Evolutionary conservation across 1,140 invertebrate species (phyloP).

Genomic region (Apolygus lucorum): DNA sequence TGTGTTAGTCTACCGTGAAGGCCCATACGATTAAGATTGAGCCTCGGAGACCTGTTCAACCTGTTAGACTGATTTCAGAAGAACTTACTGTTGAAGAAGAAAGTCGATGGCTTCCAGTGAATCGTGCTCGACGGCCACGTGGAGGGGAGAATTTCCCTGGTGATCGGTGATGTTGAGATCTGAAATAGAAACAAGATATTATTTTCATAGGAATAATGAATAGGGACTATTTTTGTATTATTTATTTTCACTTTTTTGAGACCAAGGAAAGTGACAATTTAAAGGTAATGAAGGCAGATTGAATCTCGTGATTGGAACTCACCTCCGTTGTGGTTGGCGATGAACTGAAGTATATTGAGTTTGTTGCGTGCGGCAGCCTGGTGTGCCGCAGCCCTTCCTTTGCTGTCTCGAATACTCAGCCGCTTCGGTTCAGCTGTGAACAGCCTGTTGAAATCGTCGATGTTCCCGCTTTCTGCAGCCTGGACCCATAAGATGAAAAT

Average conservation of each 20-base stretch:
- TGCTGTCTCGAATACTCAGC: constrained; percentile 56
- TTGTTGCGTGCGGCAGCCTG: constrained; percentile 68
- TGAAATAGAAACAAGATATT: constrained; percentile 44
- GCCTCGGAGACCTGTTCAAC: too few species aligned
- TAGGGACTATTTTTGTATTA: too few species aligned
- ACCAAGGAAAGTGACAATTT: too few species aligned
- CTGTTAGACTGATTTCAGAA: too few species aligned
- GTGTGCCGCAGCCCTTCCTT: constrained; percentile 64
- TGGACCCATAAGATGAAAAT: too few species aligned
- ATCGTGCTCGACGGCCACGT: constrained; percentile 66
- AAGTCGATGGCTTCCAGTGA: constrained; percentile 60
- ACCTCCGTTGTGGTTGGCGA: constrained; percentile 62
- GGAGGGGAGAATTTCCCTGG: constrained; percentile 70
- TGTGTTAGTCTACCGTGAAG: too few species aligned
- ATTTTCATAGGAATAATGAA: too few species aligned
- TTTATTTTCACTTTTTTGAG: too few species aligned
- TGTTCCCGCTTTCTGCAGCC: constrained; percentile 72
- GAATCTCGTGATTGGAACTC: constrained; percentile 34
- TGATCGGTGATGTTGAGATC: constrained; percentile 67
- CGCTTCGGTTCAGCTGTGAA: constrained; percentile 57
- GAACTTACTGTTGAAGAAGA: constrained; percentile 57
- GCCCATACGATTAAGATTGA: too few species aligned
- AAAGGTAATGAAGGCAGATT: too few species aligned
- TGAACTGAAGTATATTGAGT: constrained; percentile 63
- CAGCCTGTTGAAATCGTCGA: constrained; percentile 64